Conservation (phyloP, 1,140 invertebrate species). For the Saccostrea echinata region DNA sequence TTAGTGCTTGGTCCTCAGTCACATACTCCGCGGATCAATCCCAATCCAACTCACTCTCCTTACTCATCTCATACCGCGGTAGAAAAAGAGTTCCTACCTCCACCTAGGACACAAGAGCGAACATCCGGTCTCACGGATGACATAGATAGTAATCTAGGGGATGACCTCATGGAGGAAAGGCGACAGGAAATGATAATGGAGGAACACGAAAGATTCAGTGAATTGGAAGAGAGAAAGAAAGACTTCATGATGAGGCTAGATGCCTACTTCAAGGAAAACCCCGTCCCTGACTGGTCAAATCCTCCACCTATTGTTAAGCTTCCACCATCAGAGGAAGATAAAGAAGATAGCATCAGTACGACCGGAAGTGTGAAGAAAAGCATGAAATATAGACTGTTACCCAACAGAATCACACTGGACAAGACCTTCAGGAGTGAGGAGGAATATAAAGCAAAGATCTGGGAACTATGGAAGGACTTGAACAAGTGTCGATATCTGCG, state of each 20-base stretch:
- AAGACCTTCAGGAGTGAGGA: slow-evolving; percentile 68
- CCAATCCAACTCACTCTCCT: slow-evolving; percentile 47
- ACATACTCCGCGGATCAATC: slow-evolving; percentile 33
- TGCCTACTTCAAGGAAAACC: slow-evolving; percentile 66
- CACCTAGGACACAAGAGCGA: slow-evolving; percentile 16
- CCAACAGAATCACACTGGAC: slow-evolving; percentile 56
- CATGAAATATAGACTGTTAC: slow-evolving; percentile 45
- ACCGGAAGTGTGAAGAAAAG: slow-evolving; percentile 48
- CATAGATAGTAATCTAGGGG: slow-evolving; percentile 70
- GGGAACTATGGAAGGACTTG: slow-evolving; percentile 67
- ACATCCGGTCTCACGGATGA: slow-evolving; percentile 59
- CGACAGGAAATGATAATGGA: slow-evolving; percentile 71
- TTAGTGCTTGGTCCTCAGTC: slow-evolving; percentile 14
- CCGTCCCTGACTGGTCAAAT: slow-evolving; percentile 42
- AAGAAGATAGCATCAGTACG: slow-evolving; percentile 46
- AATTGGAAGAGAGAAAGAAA: slow-evolving; percentile 65
- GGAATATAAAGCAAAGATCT: slow-evolving; percentile 64
- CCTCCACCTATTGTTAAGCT: background rate
- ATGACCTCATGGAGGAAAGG: slow-evolving; percentile 65
- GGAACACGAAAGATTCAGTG: slow-evolving; percentile 61
- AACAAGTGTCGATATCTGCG: slow-evolving; percentile 69
- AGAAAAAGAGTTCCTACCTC: slow-evolving; percentile 60
- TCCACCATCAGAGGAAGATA: slow-evolving; percentile 41
- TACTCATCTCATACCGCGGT: slow-evolving; percentile 59
- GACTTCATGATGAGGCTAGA: slow-evolving; percentile 70